These are phyloP conservation scores for Nephrotoma flavescens DNA, from an alignment of 2,888 invertebrate genomes.

Conservation along the genomic window DNA sequence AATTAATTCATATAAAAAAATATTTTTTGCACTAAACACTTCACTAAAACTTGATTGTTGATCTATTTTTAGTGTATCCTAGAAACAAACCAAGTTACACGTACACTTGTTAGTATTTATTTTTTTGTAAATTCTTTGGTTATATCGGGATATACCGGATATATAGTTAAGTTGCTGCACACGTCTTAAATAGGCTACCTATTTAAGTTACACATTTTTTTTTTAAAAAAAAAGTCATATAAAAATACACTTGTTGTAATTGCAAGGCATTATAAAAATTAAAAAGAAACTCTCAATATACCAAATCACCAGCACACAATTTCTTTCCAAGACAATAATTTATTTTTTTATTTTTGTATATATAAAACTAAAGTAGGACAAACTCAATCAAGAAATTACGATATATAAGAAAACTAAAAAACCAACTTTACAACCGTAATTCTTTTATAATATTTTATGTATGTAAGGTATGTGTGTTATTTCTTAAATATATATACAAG, in stretches of 20 bases:
- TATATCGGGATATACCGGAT: neutral
- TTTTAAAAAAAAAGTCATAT: neutral
- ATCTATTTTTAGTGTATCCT: neutral
- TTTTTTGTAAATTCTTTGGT: neutral
- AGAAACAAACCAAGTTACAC: neutral
- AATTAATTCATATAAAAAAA: neutral
- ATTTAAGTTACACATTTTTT: neutral
- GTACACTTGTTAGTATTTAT: neutral
- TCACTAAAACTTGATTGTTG: neutral
- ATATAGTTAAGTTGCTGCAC: neutral
- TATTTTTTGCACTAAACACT: neutral
- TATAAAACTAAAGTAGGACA: neutral
- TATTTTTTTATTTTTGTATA: neutral
- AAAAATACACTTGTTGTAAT: neutral
- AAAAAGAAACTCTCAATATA: neutral
- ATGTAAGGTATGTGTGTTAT: neutral
- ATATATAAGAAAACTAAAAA: neutral
- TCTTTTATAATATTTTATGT: neutral
- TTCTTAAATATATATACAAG: neutral
- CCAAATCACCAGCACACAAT: neutral
- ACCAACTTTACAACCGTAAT: neutral
- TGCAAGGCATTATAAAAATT: neutral
- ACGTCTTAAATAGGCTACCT: neutral
- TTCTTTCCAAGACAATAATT: neutral
- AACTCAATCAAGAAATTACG: neutral